Evolutionary conservation across 2,113 vertebrate genomes (phyloP).

Genomic region (Sialia sialis): DNA sequence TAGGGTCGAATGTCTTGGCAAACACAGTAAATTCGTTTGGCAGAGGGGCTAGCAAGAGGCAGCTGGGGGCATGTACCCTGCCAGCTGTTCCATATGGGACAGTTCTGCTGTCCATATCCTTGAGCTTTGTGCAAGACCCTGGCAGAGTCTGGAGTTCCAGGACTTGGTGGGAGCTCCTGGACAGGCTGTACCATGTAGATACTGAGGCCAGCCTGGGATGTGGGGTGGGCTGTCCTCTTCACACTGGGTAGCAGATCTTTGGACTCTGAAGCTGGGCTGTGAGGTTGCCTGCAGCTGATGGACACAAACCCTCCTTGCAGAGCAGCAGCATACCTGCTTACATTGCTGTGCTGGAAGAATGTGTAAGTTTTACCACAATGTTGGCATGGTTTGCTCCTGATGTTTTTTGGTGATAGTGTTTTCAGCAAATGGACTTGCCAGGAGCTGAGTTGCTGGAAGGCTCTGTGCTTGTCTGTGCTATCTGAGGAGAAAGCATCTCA

Average conservation of each 20-base stretch:
- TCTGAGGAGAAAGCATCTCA: neutral
- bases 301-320: neutral
- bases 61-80: neutral
- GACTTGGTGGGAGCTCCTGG: fast-evolving
- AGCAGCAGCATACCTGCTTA: neutral
- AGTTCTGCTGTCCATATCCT: neutral
- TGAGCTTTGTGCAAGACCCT: neutral
- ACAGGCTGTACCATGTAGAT: fast-evolving
- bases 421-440: neutral
- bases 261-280: neutral
- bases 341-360: neutral
- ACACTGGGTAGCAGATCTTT: neutral
- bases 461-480: neutral
- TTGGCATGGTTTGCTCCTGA: neutral
- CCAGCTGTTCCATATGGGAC: neutral
- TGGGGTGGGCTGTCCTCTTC: neutral
- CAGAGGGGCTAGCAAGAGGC: neutral
- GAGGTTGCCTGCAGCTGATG: neutral
- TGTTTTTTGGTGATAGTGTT: neutral
- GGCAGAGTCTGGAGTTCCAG: neutral
- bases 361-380: neutral
- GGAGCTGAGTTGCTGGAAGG: neutral
- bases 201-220: neutral
- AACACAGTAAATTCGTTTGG: neutral
- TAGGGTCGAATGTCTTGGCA: neutral